Conservation (phyloP, 2,888 invertebrate species). For the Thera britannica region DNA sequence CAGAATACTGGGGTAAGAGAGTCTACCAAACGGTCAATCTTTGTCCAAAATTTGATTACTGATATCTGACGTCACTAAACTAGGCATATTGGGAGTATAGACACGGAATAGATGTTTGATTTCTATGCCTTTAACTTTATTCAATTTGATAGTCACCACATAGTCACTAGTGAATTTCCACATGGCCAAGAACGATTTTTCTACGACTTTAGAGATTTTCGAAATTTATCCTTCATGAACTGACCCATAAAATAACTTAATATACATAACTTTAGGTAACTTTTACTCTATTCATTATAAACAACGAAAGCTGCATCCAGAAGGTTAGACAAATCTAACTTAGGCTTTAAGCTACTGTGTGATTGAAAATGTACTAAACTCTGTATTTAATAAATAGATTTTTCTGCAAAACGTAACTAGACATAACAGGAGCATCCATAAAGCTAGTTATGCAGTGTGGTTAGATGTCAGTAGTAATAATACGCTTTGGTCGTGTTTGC, state of each 20-base stretch:
- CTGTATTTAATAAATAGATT: no score
- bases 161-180: neutral
- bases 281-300: no score
- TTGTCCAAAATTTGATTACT: constrained; percentile 74
- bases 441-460: neutral
- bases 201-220: no score
- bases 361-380: no score
- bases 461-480: constrained; percentile 56
- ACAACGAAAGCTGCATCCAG: no score
- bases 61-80: constrained; percentile 51
- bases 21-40: constrained; percentile 67
- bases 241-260: no score
- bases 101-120: constrained; percentile 31
- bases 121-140: constrained; percentile 22
- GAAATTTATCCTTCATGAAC: no score
- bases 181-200: neutral
- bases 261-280: no score
- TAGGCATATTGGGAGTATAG: constrained; percentile 33
- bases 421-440: no score
- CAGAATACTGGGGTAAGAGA: neutral
- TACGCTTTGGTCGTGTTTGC: constrained; percentile 58
- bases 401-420: no score
- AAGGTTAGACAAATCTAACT: no score
- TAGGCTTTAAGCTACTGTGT: no score
- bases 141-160: constrained; percentile 16